These are phyloP conservation scores for Lasioglossum leucozonium DNA, from an alignment of 2,888 invertebrate species.

Conservation along the genomic window DNA sequence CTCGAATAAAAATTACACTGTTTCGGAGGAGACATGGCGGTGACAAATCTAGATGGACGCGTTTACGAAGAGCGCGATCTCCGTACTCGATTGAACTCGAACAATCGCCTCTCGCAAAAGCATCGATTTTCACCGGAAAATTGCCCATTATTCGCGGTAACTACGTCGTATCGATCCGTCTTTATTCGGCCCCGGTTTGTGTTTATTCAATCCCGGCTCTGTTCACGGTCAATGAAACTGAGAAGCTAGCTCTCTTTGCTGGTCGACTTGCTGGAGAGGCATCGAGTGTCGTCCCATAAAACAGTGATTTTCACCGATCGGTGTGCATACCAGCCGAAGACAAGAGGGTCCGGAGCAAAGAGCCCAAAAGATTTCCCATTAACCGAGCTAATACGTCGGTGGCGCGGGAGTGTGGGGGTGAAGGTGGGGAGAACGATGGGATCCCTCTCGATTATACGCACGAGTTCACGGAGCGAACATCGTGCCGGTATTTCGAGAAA, in stretches of 20 bases:
- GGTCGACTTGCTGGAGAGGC: background rate
- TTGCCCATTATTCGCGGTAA: background rate
- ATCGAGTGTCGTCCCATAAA: conserved; percentile 8
- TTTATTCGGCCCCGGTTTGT: background rate
- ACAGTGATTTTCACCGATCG: background rate
- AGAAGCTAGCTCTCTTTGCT: background rate
- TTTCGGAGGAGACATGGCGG: too few species aligned
- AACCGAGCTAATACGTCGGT: conserved; percentile 57
- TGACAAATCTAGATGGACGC: too few species aligned
- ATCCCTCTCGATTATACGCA: conserved; percentile 68
- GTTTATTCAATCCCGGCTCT: background rate
- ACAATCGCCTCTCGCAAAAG: background rate
- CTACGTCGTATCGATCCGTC: background rate
- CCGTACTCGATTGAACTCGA: background rate
- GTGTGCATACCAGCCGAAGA: background rate
- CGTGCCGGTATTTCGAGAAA: conserved; percentile 58
- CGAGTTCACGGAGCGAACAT: conserved; percentile 62
- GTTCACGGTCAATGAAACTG: conserved; percentile 4
- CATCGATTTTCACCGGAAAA: background rate
- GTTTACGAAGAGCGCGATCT: too few species aligned
- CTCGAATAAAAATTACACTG: too few species aligned
- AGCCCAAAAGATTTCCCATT: conserved; percentile 67
- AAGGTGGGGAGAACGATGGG: conserved; percentile 21
- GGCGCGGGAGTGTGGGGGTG: too few species aligned
- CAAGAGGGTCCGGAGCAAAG: background rate